A percentile compares a stretch with the other conserved stretches of the same genome.
phyloP scores from a whole-genome alignment of 2,888 invertebrate species.

The Sinopyrophorus schimmeli region DNA sequence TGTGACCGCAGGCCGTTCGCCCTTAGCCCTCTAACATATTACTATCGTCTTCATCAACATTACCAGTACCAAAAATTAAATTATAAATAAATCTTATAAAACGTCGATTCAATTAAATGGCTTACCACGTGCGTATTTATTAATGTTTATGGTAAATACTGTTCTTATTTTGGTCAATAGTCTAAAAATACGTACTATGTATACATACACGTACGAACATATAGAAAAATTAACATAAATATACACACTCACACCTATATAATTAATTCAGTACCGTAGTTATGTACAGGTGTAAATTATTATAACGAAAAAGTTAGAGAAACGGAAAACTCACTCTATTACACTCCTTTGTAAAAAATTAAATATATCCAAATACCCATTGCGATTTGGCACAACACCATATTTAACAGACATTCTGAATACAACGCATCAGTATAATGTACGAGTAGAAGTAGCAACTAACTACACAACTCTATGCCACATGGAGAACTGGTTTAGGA shows the following conservation, averaged over 20 bases:
- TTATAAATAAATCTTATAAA: slow-evolving; percentile 3
- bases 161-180: too few species aligned
- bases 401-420: slow-evolving; percentile 32
- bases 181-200: too few species aligned
- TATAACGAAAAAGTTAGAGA: too few species aligned
- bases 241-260: too few species aligned
- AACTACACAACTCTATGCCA: slow-evolving; percentile 29
- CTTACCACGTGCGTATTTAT: not conserved
- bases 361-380: slow-evolving; percentile 25
- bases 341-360: slow-evolving; percentile 26
- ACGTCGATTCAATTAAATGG: slow-evolving; percentile 3
- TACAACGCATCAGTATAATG: slow-evolving; percentile 25
- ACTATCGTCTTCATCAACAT: not conserved
- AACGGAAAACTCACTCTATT: slow-evolving; percentile 28
- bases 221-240: too few species aligned
- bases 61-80: not conserved
- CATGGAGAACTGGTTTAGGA: slow-evolving; percentile 26
- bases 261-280: too few species aligned
- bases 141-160: too few species aligned
- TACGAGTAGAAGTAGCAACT: slow-evolving; percentile 36
- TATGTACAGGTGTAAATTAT: too few species aligned
- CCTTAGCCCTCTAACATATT: slow-evolving; percentile 23
- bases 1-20: slow-evolving; percentile 24
- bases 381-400: slow-evolving; percentile 30
- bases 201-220: slow-evolving; percentile 22